phyloP scores from a whole-genome alignment of 2,113 vertebrate genomes.

The Gallinago paraguaiae region DNA sequence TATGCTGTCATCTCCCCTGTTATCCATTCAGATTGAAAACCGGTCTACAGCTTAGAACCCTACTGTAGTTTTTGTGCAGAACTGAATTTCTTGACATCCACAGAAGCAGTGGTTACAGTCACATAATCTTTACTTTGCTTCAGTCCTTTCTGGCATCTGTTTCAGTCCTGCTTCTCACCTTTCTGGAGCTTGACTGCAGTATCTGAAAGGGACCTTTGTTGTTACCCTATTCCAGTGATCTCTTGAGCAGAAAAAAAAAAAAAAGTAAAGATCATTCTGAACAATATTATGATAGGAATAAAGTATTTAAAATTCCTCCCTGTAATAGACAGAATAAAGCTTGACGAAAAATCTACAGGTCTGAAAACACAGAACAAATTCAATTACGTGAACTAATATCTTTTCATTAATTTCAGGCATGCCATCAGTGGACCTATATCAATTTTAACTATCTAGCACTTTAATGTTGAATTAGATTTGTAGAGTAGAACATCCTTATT shows the following conservation, averaged over 20 bases:
- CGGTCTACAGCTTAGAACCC: accelerated
- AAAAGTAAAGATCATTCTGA: neutral
- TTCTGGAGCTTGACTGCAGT: neutral
- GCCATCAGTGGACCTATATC: neutral
- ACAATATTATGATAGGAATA: neutral
- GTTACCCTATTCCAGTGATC: neutral
- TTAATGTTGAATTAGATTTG: neutral
- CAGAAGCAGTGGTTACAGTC: neutral
- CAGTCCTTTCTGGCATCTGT: neutral
- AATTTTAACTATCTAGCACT: neutral
- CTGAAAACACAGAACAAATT: neutral
- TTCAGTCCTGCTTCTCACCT: neutral
- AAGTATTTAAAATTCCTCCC: neutral
- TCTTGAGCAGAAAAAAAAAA: neutral
- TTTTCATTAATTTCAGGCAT: neutral
- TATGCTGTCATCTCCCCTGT: neutral
- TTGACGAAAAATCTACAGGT: neutral
- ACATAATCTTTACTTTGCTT: neutral
- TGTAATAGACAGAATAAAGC: neutral
- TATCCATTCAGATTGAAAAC: neutral
- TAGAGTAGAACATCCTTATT: neutral
- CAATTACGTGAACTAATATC: neutral
- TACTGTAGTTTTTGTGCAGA: neutral
- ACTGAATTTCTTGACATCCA: neutral
- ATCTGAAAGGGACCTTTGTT: neutral